These are phyloP conservation scores for Drosophila lutescens DNA, from an alignment of 2,888 invertebrate genomes.

Conservation along the genomic window DNA sequence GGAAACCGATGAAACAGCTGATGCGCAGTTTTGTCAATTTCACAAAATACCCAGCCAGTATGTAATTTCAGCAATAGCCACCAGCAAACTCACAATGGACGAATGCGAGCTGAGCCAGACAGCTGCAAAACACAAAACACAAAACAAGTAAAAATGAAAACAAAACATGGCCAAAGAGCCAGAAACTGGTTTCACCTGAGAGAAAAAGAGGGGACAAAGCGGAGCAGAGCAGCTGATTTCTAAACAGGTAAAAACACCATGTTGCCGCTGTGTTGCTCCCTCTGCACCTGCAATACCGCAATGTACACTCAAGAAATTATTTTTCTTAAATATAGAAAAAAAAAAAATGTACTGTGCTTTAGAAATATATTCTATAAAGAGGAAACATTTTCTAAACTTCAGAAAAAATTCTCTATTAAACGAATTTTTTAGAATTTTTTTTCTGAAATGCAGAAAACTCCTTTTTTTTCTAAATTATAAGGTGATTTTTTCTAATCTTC, in stretches of 20 bases:
- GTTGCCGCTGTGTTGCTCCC: slow-evolving; percentile 7
- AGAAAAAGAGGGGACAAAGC: slow-evolving; percentile 26
- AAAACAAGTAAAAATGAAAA: slow-evolving; percentile 57
- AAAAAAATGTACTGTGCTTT: too few species aligned
- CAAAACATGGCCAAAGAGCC: slow-evolving; percentile 68
- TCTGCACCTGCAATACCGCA: slow-evolving; percentile 26
- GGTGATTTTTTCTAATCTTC: too few species aligned
- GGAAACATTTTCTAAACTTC: too few species aligned
- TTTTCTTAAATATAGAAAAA: too few species aligned
- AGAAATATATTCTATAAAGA: too few species aligned
- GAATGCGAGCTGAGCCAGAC: slow-evolving; percentile 33
- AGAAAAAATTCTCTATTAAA: too few species aligned
- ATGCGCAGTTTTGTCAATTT: slow-evolving; percentile 70
- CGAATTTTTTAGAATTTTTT: too few species aligned
- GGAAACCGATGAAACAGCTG: slow-evolving; percentile 61
- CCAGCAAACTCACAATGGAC: not conserved
- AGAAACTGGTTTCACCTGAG: slow-evolving; percentile 63
- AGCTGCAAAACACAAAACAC: slow-evolving; percentile 61
- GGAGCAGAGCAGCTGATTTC: slow-evolving; percentile 67
- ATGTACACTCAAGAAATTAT: not conserved
- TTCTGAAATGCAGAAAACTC: too few species aligned
- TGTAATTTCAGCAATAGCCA: slow-evolving; percentile 51
- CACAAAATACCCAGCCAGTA: slow-evolving; percentile 49
- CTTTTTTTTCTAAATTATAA: too few species aligned
- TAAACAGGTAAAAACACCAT: slow-evolving; percentile 52